A percentile compares a stretch with the other conserved stretches of the same genome.
These are phyloP conservation scores for Capricornis sumatraensis DNA, from an alignment of 2,113 vertebrate genomes.

Conservation along the genomic window DNA sequence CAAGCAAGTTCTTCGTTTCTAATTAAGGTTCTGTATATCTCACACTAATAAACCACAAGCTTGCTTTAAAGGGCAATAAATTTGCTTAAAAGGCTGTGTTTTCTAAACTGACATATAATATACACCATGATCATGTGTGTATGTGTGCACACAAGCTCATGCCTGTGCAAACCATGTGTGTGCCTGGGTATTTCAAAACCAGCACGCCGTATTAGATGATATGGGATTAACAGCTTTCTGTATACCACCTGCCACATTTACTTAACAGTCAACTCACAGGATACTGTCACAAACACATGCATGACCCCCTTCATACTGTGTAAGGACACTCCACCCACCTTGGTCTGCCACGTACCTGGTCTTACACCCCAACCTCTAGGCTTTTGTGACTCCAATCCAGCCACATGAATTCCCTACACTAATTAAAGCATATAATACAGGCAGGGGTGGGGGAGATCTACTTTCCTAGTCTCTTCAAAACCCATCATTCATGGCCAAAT, in stretches of 20 bases:
- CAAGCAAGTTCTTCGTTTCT: background rate
- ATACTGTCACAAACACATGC: background rate
- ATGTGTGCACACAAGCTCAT: accelerated
- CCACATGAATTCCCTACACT: background rate
- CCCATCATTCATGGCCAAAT: background rate
- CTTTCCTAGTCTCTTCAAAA: background rate
- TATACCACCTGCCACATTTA: background rate
- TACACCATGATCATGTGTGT: accelerated
- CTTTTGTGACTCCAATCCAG: background rate
- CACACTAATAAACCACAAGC: background rate
- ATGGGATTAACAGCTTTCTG: accelerated
- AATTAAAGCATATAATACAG: background rate
- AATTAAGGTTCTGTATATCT: background rate
- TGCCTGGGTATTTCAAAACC: background rate
- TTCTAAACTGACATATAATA: background rate
- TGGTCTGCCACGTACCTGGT: background rate
- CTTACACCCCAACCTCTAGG: background rate
- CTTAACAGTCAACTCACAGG: background rate
- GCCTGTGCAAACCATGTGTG: background rate
- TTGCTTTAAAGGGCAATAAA: background rate
- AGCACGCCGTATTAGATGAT: accelerated
- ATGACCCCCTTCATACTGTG: accelerated
- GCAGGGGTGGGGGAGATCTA: background rate
- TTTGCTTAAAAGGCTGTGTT: background rate
- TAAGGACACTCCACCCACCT: background rate